A percentile compares a stretch with the other conserved stretches of the same genome.
Conservation (phyloP, 64 coral and sea anemone genomes). For the Trachythela sp. region DNA sequence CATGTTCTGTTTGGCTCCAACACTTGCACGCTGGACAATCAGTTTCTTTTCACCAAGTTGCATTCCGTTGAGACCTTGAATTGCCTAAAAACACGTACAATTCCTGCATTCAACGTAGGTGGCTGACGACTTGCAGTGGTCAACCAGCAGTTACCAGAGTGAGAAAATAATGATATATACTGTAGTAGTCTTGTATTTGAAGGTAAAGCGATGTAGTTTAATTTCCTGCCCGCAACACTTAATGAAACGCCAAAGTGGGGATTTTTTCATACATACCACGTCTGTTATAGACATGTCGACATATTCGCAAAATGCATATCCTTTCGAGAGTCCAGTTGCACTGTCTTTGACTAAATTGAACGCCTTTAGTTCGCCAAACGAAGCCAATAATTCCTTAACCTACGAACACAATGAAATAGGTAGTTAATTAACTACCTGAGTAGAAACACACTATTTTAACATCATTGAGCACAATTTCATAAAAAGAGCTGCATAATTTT, state of each 20-base stretch:
- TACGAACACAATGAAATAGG: slow-evolving; percentile 18
- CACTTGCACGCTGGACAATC: slow-evolving; percentile 95
- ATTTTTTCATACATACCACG: slow-evolving; percentile 96
- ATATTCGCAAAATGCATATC: slow-evolving; percentile 99
- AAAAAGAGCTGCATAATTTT: too few relatives aligned
- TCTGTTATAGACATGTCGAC: slow-evolving; percentile 82
- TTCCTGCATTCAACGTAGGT: neutral
- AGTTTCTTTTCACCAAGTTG: slow-evolving; percentile 98
- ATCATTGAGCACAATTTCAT: too few relatives aligned
- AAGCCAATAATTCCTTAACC: slow-evolving; percentile 92
- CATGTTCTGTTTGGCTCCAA: slow-evolving; percentile 95
- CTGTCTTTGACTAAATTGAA: slow-evolving; percentile 99
- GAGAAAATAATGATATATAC: too few relatives aligned
- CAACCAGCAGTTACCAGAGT: too few relatives aligned
- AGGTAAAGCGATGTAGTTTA: too few relatives aligned
- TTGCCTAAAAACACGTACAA: slow-evolving; percentile 52
- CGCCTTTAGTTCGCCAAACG: slow-evolving; percentile 96
- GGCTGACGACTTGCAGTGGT: too few relatives aligned
- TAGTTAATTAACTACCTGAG: neutral
- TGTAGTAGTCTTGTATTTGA: too few relatives aligned
- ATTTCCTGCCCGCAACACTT: too few relatives aligned
- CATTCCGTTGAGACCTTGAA: slow-evolving; percentile 93
- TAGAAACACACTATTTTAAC: too few relatives aligned
- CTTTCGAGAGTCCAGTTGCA: slow-evolving; percentile 94
- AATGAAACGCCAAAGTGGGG: too few relatives aligned